phyloP scores from a whole-genome alignment of 2,113 vertebrate genomes.

The Paramormyrops kingsleyae region DNA sequence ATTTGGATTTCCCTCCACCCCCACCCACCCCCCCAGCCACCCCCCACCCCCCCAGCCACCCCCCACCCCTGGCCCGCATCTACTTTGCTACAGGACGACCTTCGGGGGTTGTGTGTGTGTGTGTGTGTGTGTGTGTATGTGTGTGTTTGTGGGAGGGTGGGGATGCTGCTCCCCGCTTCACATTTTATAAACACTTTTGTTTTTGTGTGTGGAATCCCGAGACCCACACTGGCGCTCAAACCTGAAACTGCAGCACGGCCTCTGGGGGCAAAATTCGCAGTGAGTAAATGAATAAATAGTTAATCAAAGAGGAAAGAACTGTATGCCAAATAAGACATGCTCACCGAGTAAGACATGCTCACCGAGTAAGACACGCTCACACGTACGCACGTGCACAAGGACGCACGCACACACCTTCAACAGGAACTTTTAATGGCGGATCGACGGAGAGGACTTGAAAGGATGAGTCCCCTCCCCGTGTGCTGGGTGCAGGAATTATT shows the following conservation, averaged over 20 bases:
- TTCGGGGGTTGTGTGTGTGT: background rate
- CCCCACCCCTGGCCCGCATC: background rate
- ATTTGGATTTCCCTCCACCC: background rate
- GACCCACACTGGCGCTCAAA: background rate
- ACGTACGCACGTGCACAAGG: conserved; percentile 41
- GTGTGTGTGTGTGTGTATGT: background rate
- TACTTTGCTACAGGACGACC: background rate
- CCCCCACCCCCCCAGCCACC: no score
- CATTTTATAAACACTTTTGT: background rate
- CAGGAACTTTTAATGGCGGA: conserved; percentile 62
- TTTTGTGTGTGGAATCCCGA: background rate
- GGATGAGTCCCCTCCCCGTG: conserved; percentile 58
- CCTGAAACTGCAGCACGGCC: background rate
- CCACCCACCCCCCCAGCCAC: background rate
- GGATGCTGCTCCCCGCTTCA: background rate
- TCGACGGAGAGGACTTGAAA: conserved; percentile 69
- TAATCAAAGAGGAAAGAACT: conserved; percentile 1
- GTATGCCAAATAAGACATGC: background rate
- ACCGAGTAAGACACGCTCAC: conserved; percentile 23
- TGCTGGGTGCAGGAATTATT: conserved; percentile 61
- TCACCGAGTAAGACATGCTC: background rate
- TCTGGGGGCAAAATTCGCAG: background rate
- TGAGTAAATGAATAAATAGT: conserved; percentile 9
- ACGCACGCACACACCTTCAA: conserved; percentile 32
- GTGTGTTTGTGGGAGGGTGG: background rate